These are phyloP conservation scores for Ambastaia sidthimunki DNA, from an alignment of 2,797 vertebrate species.

Conservation along the genomic window DNA sequence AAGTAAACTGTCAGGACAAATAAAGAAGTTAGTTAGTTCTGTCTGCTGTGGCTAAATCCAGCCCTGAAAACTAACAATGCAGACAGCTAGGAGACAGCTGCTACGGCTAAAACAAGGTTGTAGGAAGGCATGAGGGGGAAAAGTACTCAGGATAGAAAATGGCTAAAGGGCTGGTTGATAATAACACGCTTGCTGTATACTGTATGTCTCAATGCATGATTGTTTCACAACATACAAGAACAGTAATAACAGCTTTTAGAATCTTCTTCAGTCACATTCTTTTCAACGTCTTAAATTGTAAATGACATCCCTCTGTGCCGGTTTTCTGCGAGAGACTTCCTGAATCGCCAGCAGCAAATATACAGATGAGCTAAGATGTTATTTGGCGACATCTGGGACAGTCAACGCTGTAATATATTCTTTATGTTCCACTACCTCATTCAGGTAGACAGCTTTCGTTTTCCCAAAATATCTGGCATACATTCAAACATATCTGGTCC, in stretches of 20 bases:
- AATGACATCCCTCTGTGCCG: conserved; percentile 44
- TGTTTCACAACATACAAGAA: conserved; percentile 16
- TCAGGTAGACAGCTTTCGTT: background rate
- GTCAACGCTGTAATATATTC: conserved; percentile 14
- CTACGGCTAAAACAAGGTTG: conserved; percentile 38
- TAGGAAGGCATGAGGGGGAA: conserved; percentile 26
- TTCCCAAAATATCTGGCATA: background rate
- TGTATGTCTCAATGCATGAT: conserved; percentile 21
- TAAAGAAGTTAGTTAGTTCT: conserved; percentile 27
- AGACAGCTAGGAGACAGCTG: conserved; percentile 52
- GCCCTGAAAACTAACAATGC: conserved; percentile 35
- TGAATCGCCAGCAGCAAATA: conserved; percentile 34
- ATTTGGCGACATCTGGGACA: conserved; percentile 36
- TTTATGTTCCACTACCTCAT: background rate
- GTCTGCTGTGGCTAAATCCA: conserved; percentile 46
- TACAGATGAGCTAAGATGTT: conserved; percentile 62
- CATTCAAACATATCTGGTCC: background rate
- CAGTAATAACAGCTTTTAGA: conserved; percentile 59
- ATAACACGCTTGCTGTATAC: conserved; percentile 35
- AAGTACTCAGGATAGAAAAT: conserved; percentile 33
- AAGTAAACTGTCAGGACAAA: conserved; percentile 26
- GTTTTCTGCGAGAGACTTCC: conserved; percentile 42
- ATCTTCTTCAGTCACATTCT: conserved; percentile 34
- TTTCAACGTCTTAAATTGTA: conserved; percentile 47
- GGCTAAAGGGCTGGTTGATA: conserved; percentile 40